A percentile compares a stretch with the other conserved stretches of the same genome.
Evolutionary conservation across 2,113 vertebrate genomes (phyloP).

Genomic region (Daubentonia madagascariensis): DNA sequence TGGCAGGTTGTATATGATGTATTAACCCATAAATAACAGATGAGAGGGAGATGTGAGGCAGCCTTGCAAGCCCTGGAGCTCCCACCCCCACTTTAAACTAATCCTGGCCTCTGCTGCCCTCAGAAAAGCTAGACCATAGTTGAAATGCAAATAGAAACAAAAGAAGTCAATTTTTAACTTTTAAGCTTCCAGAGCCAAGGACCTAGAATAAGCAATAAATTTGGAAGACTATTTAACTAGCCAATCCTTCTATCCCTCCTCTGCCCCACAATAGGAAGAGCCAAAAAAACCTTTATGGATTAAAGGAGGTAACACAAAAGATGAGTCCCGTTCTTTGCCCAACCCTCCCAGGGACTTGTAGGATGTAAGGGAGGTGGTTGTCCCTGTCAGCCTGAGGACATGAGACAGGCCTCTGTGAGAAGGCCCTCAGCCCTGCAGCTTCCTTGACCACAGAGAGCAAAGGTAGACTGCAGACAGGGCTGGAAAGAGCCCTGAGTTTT

Average conservation of each 20-base stretch:
- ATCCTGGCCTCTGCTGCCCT: not conserved
- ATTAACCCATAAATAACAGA: not conserved
- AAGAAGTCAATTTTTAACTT: slow-evolving; percentile 49
- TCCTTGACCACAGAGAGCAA: not conserved
- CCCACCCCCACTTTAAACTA: not conserved
- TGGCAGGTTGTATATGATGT: not conserved
- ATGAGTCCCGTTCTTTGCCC: not conserved
- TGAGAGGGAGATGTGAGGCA: not conserved
- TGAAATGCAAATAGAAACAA: slow-evolving; percentile 39
- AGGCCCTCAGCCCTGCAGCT: not conserved
- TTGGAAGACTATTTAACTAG: not conserved
- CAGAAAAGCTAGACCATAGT: not conserved
- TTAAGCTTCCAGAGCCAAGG: not conserved
- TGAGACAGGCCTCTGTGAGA: not conserved
- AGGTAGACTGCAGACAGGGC: not conserved
- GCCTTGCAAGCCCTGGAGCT: not conserved
- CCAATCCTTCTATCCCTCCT: not conserved
- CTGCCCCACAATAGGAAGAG: not conserved
- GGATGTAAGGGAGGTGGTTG: not conserved
- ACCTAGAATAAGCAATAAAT: not conserved
- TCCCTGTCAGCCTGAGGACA: not conserved
- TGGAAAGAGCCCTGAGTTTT: not conserved
- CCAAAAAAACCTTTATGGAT: not conserved
- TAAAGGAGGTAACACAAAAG: not conserved
- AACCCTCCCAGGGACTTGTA: not conserved